phyloP scores from a whole-genome alignment of 2,797 vertebrate species.

The Cetoscarus ocellatus region DNA sequence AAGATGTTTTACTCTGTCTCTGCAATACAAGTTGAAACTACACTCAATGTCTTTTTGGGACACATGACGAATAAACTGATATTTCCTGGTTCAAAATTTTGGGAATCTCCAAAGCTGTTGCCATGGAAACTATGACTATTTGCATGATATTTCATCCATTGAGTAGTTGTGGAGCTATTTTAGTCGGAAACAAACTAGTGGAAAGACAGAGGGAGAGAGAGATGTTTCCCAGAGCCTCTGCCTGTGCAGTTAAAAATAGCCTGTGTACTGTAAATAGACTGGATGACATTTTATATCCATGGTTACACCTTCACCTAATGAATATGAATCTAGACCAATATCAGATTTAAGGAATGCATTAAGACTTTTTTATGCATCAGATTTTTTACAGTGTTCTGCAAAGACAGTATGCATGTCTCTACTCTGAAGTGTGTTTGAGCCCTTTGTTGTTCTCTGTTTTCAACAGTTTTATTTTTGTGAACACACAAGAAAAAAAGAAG shows the following conservation, averaged over 20 bases:
- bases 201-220: neutral
- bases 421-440: neutral
- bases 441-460: constrained; percentile 7
- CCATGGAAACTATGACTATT: neutral
- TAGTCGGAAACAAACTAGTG: neutral
- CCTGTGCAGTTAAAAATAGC: neutral
- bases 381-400: too few species aligned
- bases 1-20: too few species aligned
- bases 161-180: neutral
- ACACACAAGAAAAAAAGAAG: constrained; percentile 9
- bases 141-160: neutral
- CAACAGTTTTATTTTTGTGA: constrained; percentile 36
- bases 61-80: too few species aligned
- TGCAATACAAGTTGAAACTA: too few species aligned
- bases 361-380: neutral
- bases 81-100: neutral
- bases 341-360: too few species aligned
- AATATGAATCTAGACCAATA: too few species aligned
- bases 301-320: too few species aligned
- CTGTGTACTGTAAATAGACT: neutral
- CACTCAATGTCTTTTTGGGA: too few species aligned
- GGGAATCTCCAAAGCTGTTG: neutral
- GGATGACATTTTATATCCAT: neutral
- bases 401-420: neutral
- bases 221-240: neutral